Evolutionary conservation across 2,888 invertebrate genomes (phyloP).

Genomic region (Stramonita haemastoma): DNA sequence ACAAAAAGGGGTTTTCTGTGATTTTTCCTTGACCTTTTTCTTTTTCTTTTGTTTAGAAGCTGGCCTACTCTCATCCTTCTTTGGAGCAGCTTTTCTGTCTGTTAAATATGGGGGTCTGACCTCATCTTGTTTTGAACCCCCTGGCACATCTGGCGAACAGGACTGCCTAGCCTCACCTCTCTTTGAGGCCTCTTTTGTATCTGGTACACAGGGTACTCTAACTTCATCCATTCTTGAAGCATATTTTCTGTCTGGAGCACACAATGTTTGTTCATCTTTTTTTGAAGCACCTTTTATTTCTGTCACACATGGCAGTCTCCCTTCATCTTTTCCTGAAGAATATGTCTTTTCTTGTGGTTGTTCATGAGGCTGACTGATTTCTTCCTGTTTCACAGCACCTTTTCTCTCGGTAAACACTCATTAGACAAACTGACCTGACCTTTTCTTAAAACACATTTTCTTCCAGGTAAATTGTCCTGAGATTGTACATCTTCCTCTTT

Average conservation of each 20-base stretch:
- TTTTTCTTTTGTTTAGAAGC: slow-evolving; percentile 2
- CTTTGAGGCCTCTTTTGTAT: neutral
- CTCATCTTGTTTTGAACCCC: neutral
- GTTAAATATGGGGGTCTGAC: neutral
- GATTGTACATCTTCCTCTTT: neutral
- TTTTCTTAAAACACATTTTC: neutral
- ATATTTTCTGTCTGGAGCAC: neutral
- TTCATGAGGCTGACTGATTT: neutral
- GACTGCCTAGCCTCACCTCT: slow-evolving; percentile 21
- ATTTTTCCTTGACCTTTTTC: slow-evolving; percentile 14
- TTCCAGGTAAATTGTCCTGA: neutral
- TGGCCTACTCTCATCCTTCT: neutral
- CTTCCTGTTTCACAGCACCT: neutral
- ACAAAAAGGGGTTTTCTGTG: slow-evolving; percentile 11
- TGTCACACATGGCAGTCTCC: neutral
- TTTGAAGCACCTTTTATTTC: neutral
- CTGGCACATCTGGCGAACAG: neutral
- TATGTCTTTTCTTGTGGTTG: neutral
- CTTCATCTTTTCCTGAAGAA: neutral
- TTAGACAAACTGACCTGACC: neutral
- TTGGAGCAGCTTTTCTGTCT: neutral
- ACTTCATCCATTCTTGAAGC: neutral
- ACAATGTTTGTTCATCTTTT: neutral
- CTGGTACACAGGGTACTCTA: neutral
- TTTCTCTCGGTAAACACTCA: neutral